Conservation (phyloP, 2,888 invertebrate species). For the Amblyjoppa proteus region DNA sequence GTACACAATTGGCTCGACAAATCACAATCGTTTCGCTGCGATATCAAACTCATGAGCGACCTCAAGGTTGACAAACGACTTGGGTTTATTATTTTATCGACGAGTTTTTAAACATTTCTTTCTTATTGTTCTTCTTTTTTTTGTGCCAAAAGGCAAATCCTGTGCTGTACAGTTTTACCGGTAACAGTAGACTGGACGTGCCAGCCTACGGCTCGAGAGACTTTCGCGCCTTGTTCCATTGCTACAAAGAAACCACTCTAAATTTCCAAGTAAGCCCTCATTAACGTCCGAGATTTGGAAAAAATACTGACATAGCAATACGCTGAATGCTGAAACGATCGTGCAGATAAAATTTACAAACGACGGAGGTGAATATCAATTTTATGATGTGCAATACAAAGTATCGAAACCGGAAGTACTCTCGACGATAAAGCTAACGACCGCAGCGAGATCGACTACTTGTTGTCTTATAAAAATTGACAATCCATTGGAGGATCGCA, state of each 20-base stretch:
- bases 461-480: slow-evolving; percentile 72
- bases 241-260: slow-evolving; percentile 72
- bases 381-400: slow-evolving; percentile 76
- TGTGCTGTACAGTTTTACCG: slow-evolving; percentile 69
- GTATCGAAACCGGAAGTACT: slow-evolving; percentile 74
- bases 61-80: slow-evolving; percentile 26
- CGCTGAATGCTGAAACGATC: background rate
- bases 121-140: background rate
- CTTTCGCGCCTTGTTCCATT: slow-evolving; percentile 73
- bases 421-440: slow-evolving; percentile 74
- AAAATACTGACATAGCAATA: background rate
- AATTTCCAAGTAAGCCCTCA: slow-evolving; percentile 73
- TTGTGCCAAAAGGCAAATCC: slow-evolving; percentile 49
- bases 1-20: slow-evolving; percentile 75
- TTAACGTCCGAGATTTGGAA: background rate
- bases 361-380: slow-evolving; percentile 74
- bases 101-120: background rate
- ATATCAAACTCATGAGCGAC: slow-evolving; percentile 64
- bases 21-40: slow-evolving; percentile 73
- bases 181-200: slow-evolving; percentile 73
- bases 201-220: slow-evolving; percentile 73
- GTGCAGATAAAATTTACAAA: slow-evolving; percentile 75
- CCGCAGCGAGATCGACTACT: slow-evolving; percentile 68
- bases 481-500: slow-evolving; percentile 72
- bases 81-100: background rate